Evolutionary conservation across 2,797 vertebrate genomes (phyloP), one percentile per base, ranked within the genome.

Genomic region (Bradypodion pumilum): DNA sequence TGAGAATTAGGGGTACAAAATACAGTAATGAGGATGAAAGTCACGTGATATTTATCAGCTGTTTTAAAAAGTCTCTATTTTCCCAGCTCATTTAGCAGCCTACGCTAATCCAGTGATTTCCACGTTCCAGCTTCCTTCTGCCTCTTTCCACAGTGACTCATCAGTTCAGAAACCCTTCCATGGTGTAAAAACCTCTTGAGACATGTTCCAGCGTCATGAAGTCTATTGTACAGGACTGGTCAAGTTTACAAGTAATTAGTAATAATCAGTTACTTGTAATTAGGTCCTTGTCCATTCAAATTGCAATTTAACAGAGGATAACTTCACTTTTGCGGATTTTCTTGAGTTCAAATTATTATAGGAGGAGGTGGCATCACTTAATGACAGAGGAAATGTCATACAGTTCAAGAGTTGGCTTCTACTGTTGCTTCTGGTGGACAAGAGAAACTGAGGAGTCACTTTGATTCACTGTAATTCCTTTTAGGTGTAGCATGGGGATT

Each of bases 81-180:
- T 15, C 56, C 25, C 65, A 49, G n/a, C 56, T 85, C 40, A 62
- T 85, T 85, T 62, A 66, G 72, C 60, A 59, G 44, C 29, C 25
- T 52, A 60, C 37, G 19, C 15, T 44, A 74, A 80, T 80, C 46
- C 27, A 35, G 37, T 46, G 16, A 29, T 60, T 80, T 75, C 66
- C 23, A 60, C 32, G 12, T 68, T 65, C 21, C n/a, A n/a, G 21
- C 46, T 78, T 12, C 46, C 40, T 85, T 32, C 59, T 76, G 25
- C 49, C 46, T 49, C 65, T 62, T 85, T 69, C 37, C 35, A n/a
- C 23, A 27, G 5, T 46, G 49, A 42, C 21, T 80, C 46, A 68
- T 59, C 42, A 73, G 32, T 44, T 40, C 23, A 78, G 74, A 19
- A 63, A 78, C 4, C 40, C 68, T 21, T 63, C 16, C 15, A 27